Evolutionary conservation across 2,888 invertebrate genomes (phyloP).

Genomic region (Phlogophora meticulosa): DNA sequence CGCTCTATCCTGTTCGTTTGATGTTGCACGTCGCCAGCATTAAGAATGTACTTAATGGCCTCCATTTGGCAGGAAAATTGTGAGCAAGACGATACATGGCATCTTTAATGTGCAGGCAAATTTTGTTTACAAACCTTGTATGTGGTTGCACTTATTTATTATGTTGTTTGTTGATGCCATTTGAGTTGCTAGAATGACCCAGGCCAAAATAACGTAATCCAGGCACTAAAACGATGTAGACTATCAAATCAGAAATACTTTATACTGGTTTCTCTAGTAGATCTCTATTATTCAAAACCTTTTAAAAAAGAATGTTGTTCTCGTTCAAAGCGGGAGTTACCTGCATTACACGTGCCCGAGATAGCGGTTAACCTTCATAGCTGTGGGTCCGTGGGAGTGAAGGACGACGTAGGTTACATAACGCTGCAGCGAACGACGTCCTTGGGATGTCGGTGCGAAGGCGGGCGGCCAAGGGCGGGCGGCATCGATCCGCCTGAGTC

Average conservation of each 20-base stretch:
- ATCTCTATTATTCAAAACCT: too few relatives aligned
- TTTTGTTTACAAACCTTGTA: conserved; percentile 49
- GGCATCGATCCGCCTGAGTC: conserved; percentile 77
- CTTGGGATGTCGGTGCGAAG: conserved; percentile 69
- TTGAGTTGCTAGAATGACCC: conserved; percentile 1
- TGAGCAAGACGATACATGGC: conserved; percentile 41
- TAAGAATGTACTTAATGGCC: conserved; percentile 57
- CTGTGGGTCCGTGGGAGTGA: conserved; percentile 53
- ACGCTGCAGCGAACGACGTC: conserved; percentile 82
- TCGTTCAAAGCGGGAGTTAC: too few relatives aligned
- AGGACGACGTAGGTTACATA: conserved; percentile 77
- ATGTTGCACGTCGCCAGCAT: conserved; percentile 60
- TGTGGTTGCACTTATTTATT: conserved; percentile 27
- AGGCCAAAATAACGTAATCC: neutral
- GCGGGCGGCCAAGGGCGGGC: conserved; percentile 88
- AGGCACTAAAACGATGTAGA: neutral
- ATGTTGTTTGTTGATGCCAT: conserved; percentile 21
- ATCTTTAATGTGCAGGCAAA: conserved; percentile 37
- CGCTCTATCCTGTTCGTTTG: conserved; percentile 56
- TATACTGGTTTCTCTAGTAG: too few relatives aligned
- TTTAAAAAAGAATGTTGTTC: too few relatives aligned
- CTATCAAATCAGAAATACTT: neutral
- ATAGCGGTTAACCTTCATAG: conserved; percentile 48
- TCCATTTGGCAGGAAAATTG: conserved; percentile 59
- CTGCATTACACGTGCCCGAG: conserved; percentile 39